Base-by-base conservation (phyloP, 2,888 invertebrate species). In the Noctuana brunneofusca region DNA sequence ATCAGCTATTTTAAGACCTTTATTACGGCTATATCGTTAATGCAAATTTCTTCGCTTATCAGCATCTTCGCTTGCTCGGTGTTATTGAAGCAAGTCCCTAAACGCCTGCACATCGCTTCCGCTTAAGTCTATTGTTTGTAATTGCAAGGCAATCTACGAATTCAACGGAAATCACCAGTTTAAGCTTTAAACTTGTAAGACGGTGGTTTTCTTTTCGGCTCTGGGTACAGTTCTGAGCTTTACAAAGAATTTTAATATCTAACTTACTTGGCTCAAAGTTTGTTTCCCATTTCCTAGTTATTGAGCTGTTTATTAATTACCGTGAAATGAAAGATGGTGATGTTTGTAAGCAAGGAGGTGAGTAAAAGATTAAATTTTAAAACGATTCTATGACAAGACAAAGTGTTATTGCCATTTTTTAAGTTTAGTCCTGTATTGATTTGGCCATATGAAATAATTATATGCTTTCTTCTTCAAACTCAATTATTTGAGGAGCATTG, bases 251-350 rank as follows among this genome's bases (percentile, higher is more conserved):
- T 41, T 12, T 3, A 24, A n/a, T 27, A 35, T 14, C 8, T n/a
- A 38, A 12, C 8, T 38, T 30, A 32, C n/a, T 38, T 12, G 35
- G 35, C 5, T 3, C 14, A 5, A 0, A n/a, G 12, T 38, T 14
- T 16, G 16, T 41, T 38, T 38, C 38, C 4, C 35, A 12, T 35
- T 35, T 35, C n/a, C 1, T n/a, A 18, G 9, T 43, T 43, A 18
- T 8, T 16, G 14, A 35, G 35, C 14, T 35, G 14, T 43, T 18
- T 0, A 43, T 12, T 3, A 22, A 14, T 43, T 30, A 18, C 11
- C 20, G 9, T 20, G 43, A 59, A 46, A 59, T 53, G 59, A 53
- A 59, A 53, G 59, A 59, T 53, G 59, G 59, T 14, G 59, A 59
- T 12, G 53, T 59, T 5, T 59, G 59, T 32, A 52, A 43, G 20